Evolutionary conservation across 2,797 vertebrate genomes (phyloP).

Genomic region (Phalanger gymnotis): DNA sequence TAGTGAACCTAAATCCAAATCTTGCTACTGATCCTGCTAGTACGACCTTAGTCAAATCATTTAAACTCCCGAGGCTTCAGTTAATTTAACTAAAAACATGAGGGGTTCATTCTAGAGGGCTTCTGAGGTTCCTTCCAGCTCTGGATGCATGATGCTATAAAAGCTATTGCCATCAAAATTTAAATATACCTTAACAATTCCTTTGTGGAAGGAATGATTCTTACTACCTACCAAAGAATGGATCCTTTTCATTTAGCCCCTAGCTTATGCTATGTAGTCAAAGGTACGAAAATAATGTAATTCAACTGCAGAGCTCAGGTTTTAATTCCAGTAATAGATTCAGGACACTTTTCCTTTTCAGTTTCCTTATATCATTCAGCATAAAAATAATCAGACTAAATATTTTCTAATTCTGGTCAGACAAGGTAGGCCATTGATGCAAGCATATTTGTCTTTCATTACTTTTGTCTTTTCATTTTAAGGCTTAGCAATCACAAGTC

Average conservation of each 20-base stretch:
- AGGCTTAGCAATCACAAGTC: neutral
- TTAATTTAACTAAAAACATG: neutral
- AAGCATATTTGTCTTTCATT: neutral
- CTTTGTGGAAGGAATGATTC: neutral
- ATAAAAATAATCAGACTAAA: neutral
- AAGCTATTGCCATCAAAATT: neutral
- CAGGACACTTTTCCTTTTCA: constrained; percentile 21
- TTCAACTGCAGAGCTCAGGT: constrained; percentile 32
- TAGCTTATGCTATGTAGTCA: neutral
- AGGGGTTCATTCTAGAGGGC: neutral
- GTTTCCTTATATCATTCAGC: constrained; percentile 35
- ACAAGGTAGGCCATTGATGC: neutral
- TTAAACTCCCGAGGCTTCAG: neutral
- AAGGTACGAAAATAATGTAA: constrained; percentile 43
- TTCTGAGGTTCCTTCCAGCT: neutral
- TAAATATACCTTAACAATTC: constrained; percentile 9
- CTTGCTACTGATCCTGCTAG: neutral
- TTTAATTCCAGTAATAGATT: neutral
- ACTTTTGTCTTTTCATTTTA: neutral
- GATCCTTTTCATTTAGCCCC: neutral
- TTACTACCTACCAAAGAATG: neutral
- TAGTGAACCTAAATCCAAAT: neutral
- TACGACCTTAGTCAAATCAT: neutral
- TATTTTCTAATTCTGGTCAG: neutral
- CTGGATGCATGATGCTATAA: neutral